phyloP scores from a whole-genome alignment of 2,113 vertebrate species.

The Gallinago undulata region DNA sequence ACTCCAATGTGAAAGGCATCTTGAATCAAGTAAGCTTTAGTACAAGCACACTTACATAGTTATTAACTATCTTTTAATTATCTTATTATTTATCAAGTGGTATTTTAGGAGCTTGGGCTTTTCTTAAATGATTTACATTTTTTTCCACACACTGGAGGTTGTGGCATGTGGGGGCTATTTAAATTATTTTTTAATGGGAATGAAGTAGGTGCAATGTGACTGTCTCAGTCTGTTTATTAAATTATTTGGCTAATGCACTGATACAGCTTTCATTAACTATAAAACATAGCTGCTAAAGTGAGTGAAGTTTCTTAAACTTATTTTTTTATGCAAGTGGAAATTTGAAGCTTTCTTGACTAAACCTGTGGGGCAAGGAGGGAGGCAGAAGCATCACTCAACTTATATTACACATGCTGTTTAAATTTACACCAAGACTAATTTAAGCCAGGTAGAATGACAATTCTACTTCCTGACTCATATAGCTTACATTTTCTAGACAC shows the following conservation, averaged over 20 bases:
- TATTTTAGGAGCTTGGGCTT: not conserved
- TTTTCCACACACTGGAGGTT: no score
- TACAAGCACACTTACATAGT: not conserved
- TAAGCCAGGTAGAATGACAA: not conserved
- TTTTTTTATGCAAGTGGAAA: not conserved
- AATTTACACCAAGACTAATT: not conserved
- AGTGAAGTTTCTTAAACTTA: not conserved
- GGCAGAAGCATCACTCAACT: not conserved
- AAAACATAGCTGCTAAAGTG: not conserved
- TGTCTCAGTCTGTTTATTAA: not conserved
- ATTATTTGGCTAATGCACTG: not conserved
- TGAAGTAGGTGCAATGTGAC: not conserved
- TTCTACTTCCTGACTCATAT: not conserved
- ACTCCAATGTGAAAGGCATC: not conserved
- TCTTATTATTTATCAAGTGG: not conserved
- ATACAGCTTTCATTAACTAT: not conserved
- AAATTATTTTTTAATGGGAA: not conserved
- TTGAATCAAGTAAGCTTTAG: not conserved
- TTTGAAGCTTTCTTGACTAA: not conserved
- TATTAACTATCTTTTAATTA: not conserved
- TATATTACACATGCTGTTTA: not conserved
- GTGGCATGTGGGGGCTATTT: not conserved
- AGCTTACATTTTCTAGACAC: not conserved
- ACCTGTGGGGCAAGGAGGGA: not conserved
- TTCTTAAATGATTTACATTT: not conserved